Conservation (phyloP, 2,888 invertebrate species). For the Drosophila demipolita region DNA sequence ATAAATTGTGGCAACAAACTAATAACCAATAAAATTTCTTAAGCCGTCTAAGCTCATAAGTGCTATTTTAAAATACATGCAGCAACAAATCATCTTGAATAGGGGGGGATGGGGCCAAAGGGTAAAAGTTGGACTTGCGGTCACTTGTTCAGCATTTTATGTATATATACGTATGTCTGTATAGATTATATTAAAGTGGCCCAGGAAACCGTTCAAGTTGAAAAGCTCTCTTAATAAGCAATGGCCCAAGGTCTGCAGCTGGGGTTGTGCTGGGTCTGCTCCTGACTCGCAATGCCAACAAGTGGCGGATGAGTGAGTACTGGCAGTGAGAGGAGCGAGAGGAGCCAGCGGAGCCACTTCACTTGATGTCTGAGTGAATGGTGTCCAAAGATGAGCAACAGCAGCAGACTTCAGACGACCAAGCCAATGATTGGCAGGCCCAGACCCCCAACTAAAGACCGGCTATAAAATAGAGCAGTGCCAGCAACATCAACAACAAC, state of each 20-base stretch:
- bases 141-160: slow-evolving; percentile 25
- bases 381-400: slow-evolving; percentile 72
- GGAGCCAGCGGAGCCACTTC: slow-evolving; percentile 46
- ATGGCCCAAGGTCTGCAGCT: slow-evolving; percentile 45
- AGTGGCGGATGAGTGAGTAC: slow-evolving; percentile 45
- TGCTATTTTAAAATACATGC: slow-evolving; percentile 74
- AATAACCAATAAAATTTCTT: slow-evolving; percentile 78
- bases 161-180: slow-evolving; percentile 14
- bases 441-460: slow-evolving; percentile 44
- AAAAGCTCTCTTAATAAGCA: slow-evolving; percentile 80
- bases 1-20: slow-evolving; percentile 61
- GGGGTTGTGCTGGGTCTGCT: slow-evolving; percentile 10
- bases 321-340: not conserved
- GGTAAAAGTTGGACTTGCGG: slow-evolving; percentile 37
- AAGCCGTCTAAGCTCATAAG: slow-evolving; percentile 76
- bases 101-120: slow-evolving; percentile 22
- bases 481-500: slow-evolving; percentile 28
- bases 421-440: slow-evolving; percentile 72
- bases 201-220: slow-evolving; percentile 75
- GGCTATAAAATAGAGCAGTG: slow-evolving; percentile 75
- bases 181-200: slow-evolving; percentile 47
- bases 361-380: slow-evolving; percentile 75
- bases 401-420: slow-evolving; percentile 53
- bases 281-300: slow-evolving; percentile 58
- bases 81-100: slow-evolving; percentile 19